A percentile compares a stretch with the other conserved stretches of the same genome.
phyloP scores from a whole-genome alignment of 2,888 invertebrate species.

The Harmothoe impar region DNA sequence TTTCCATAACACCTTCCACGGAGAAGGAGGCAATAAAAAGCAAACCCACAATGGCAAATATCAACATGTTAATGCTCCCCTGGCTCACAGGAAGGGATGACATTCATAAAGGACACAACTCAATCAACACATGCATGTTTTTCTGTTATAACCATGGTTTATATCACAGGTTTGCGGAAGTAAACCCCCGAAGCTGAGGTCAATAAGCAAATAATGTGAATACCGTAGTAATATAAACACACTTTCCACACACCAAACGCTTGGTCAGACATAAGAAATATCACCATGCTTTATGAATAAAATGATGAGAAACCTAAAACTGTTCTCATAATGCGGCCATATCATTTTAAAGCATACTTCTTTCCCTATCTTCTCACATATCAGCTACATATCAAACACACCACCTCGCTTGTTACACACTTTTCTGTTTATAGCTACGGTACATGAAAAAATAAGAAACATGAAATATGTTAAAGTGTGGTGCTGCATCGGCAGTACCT shows the following conservation, averaged over 20 bases:
- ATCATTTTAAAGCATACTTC: neutral
- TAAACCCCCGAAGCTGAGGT: neutral
- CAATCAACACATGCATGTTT: neutral
- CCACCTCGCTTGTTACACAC: neutral
- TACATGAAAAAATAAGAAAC: neutral
- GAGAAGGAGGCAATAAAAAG: neutral
- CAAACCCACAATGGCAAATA: conserved; percentile 29
- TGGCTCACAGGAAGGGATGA: neutral
- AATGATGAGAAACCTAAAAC: neutral
- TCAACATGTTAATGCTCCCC: neutral
- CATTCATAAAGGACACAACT: neutral
- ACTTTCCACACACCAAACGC: conserved; percentile 52
- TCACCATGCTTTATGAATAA: neutral
- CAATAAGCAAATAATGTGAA: neutral
- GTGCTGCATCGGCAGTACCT: neutral
- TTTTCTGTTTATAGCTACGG: neutral
- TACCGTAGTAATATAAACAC: neutral
- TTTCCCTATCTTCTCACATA: neutral
- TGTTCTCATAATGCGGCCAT: no score
- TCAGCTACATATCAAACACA: neutral
- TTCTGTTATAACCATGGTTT: neutral
- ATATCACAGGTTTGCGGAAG: neutral
- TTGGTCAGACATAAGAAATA: conserved; percentile 17
- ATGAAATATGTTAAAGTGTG: neutral
- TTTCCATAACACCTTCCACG: neutral